These are phyloP conservation scores for Eulithis testata DNA, from an alignment of 2,888 invertebrate genomes.

Conservation along the genomic window DNA sequence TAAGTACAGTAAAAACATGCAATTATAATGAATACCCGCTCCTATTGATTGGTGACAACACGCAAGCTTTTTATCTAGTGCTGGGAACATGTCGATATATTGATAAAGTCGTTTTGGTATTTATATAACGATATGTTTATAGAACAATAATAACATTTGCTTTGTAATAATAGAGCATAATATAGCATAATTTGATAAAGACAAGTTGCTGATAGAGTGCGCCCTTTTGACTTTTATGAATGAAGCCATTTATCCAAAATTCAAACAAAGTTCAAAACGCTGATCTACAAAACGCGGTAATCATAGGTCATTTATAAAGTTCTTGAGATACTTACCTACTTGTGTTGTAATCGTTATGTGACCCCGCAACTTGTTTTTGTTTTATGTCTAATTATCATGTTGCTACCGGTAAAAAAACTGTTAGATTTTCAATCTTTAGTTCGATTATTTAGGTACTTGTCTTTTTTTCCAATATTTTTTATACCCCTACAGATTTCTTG, in stretches of 20 bases:
- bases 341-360: constrained; percentile 45
- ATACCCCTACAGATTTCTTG: too few species aligned
- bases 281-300: constrained; percentile 36
- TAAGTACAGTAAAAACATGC: constrained; percentile 68
- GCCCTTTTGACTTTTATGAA: constrained; percentile 7
- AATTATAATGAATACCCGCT: constrained; percentile 73
- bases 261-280: constrained; percentile 7
- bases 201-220: background rate
- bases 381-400: constrained; percentile 32
- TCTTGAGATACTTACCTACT: constrained; percentile 36
- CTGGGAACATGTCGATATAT: constrained; percentile 28
- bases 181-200: background rate
- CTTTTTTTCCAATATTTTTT: too few species aligned
- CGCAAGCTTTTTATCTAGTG: constrained; percentile 55
- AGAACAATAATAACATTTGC: background rate
- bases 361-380: constrained; percentile 42
- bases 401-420: constrained; percentile 17
- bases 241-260: constrained; percentile 10
- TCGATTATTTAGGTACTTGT: too few species aligned
- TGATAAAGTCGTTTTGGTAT: too few species aligned
- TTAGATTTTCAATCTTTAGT: background rate
- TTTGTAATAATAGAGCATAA: background rate
- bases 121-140: too few species aligned
- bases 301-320: constrained; percentile 43
- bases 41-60: constrained; percentile 69